Evolutionary conservation across 2,113 vertebrate genomes (phyloP), one percentile per base, ranked within the genome.

Genomic region (Ivindomyrus marchei): DNA sequence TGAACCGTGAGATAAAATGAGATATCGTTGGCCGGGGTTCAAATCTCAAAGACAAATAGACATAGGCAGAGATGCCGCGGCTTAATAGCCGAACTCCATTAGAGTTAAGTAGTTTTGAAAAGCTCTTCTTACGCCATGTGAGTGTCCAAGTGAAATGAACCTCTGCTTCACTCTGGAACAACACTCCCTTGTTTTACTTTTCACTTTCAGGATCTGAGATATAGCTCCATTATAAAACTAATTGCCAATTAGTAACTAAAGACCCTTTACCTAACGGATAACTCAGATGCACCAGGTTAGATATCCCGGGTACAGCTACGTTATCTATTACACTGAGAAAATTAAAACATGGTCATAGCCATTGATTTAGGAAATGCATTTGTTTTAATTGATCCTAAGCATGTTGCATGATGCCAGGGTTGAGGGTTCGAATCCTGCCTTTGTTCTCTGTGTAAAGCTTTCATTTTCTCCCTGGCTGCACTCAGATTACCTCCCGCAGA

Each of bases 31-130:
- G 87, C 53, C 53, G 1, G 1, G 31, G 36, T 42, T 66, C 87
- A 88, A 27, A 88, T 88, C 56, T 46, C 87, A 88, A 66, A 88
- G 49, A 62, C 39, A 88, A 88, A 88, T 24, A 88, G 11, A 87
- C 31, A 0, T 31, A 87, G 4, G 50, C 50, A 53, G 10, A 17
- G 56, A 66, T 36, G 9, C 21, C 31, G 1, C 4, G 6, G 52
- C 85, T 19, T 87, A 66, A 88, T n/a, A 88, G 56, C 36, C 4
- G 1, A 88, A 88, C 39, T 39, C 56, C 56, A 88, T 88, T 66
- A 88, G 56, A 10, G 39, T 66, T 88, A 66, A 88, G 56, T 66
- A 27, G 87, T 46, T 88, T 66, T 88, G 56, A 66, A 58, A 88
- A n/a, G 19, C 56, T 66, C 39, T 46, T 66, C 31, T 66, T 46